phyloP scores from a whole-genome alignment of 2,113 vertebrate genomes.

The Eolophus roseicapilla region DNA sequence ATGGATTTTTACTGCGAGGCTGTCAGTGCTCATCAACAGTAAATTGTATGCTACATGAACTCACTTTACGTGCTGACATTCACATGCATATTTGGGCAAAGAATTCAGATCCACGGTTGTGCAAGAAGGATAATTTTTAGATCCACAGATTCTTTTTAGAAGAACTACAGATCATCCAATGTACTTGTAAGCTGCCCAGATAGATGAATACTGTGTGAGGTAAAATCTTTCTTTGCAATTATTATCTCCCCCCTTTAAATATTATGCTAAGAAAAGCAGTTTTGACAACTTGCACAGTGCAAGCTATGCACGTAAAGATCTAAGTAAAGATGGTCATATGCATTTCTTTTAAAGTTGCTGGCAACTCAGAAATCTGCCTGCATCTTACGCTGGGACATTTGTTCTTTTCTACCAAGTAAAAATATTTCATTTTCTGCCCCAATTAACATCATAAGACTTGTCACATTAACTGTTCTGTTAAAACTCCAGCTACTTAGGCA shows the following conservation, averaged over 20 bases:
- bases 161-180: constrained; percentile 2
- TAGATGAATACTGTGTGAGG: not conserved
- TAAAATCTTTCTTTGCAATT: not conserved
- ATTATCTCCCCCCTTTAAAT: not conserved
- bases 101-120: constrained; percentile 34
- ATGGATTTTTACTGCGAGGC: not conserved
- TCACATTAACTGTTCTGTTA: constrained; percentile 51
- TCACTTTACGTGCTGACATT: not conserved
- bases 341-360: not conserved
- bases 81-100: constrained; percentile 53
- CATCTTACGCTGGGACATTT: constrained; percentile 16
- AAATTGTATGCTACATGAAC: not conserved
- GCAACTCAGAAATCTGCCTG: not conserved
- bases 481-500: constrained; percentile 52
- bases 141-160: not conserved
- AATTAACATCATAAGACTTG: constrained; percentile 65
- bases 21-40: not conserved
- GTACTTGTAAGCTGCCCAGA: not conserved
- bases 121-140: constrained; percentile 17
- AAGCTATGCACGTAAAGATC: not conserved
- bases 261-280: not conserved
- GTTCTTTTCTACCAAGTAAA: constrained; percentile 53
- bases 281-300: not conserved
- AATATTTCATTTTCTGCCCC: constrained; percentile 65
- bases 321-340: not conserved